Evolutionary conservation across 2,113 vertebrate species (phyloP), one percentile per base, ranked within the genome.

Genomic region (Hemiprocne comata): DNA sequence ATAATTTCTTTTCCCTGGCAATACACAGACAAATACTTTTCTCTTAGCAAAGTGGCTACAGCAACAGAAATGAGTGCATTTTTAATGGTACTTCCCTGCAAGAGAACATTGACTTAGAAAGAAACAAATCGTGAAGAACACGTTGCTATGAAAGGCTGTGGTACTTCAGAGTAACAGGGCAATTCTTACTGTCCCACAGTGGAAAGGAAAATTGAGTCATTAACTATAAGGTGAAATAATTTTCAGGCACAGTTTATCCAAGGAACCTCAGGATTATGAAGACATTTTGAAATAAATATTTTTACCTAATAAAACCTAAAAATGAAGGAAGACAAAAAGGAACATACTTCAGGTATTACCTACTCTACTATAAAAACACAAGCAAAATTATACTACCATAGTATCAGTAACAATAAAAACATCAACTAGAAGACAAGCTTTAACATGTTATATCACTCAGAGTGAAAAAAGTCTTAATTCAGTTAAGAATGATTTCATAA

Each of bases 71-170:
- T 6, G 21, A 10, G 21, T 64, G 31, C 14, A 77, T 29, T 92
- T 96, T 38, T 77, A 87, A 69, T 51, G 61, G 42, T 23, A 75
- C 73, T 50, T 91, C 24, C 62, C 25, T 50, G 54, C 73, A 77
- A 61, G 21, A 94, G 14, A 46, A 91, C 23, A 31, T 23, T 36
- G 57, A 87, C 55, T 79, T 65, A n/a, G 18, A 92, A 92, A 89
- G n/a, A 82, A 95, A 80, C 21, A 86, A 93, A 83, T 58, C 95
- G 54, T 13, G 14, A 93, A 72, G 53, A 93, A 86, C 88, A 85
- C 42, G 87, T 89, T 90, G 11, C 77, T 66, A 50, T 42, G n/a
- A 70, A 95, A 89, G 76, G 76, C 50, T 19, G 14, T 28, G 54
- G 36, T 53, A 60, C 87, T 54, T 54, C 61, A 80, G 24, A 95